Percentiles rank a stretch among this genome's conserved stretches.
These are phyloP conservation scores for Teleogryllus oceanicus DNA, from an alignment of 2,888 invertebrate genomes.

Conservation along the genomic window DNA sequence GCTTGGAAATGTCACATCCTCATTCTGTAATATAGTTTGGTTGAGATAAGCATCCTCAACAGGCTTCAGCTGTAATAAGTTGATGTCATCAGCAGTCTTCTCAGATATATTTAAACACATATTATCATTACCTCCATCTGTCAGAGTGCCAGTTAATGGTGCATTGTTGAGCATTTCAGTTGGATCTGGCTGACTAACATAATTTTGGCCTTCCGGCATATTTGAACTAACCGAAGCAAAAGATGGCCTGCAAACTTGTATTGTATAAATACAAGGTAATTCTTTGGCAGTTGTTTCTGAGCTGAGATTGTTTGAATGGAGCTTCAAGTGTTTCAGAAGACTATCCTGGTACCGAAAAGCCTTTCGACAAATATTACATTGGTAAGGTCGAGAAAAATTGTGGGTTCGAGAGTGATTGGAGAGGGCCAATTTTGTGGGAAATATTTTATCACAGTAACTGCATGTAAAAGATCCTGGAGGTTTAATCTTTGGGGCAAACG, in stretches of 20 bases:
- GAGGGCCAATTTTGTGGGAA: constrained; percentile 24
- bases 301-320: constrained; percentile 19
- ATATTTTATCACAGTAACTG: constrained; percentile 30
- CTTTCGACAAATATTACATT: constrained; percentile 31
- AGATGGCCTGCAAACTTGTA: constrained; percentile 29
- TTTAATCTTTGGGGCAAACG: constrained; percentile 1
- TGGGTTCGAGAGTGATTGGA: constrained; percentile 28
- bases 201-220: not conserved
- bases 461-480: constrained; percentile 24
- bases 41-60: not conserved
- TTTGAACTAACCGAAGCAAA: constrained; percentile 24
- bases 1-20: not conserved
- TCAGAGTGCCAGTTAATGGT: too few species aligned
- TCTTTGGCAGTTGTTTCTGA: constrained; percentile 18
- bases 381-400: constrained; percentile 24
- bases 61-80: not conserved
- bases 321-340: constrained; percentile 31
- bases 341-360: constrained; percentile 32
- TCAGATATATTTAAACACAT: not conserved
- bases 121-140: too few species aligned
- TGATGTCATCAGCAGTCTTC: too few species aligned
- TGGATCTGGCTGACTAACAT: not conserved
- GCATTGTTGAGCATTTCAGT: not conserved
- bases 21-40: not conserved
- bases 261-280: constrained; percentile 28